phyloP scores from a whole-genome alignment of 2,797 vertebrate species.

The Bradypodion ventrale region DNA sequence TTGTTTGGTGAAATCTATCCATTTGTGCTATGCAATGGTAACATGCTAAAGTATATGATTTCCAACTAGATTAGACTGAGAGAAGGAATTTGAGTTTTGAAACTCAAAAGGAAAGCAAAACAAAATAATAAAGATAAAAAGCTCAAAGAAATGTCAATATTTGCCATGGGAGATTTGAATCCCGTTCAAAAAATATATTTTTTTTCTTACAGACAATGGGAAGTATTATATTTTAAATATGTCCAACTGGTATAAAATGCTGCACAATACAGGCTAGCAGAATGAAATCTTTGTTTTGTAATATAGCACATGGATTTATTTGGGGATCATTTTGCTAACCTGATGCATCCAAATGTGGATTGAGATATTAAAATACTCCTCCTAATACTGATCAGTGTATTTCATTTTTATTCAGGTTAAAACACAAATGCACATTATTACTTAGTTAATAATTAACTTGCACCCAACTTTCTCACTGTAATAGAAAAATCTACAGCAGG shows the following conservation, averaged over 20 bases:
- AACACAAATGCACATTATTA: neutral
- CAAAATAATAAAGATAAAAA: no score
- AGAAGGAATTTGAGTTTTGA: neutral
- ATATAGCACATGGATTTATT: neutral
- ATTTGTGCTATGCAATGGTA: neutral
- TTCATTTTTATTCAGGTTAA: neutral
- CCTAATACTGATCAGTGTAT: neutral
- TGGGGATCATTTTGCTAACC: neutral
- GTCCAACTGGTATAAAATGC: neutral
- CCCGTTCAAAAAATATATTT: neutral
- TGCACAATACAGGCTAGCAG: neutral
- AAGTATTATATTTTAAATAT: neutral
- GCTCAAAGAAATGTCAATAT: no score
- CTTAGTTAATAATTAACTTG: neutral
- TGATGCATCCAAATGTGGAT: neutral
- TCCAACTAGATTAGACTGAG: neutral
- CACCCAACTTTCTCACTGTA: neutral
- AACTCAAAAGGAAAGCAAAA: no score
- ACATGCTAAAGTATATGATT: neutral
- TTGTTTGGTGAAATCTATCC: neutral
- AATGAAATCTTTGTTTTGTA: neutral
- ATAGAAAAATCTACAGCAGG: neutral
- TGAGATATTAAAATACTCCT: neutral
- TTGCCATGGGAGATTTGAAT: neutral
- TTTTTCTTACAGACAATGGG: neutral